Evolutionary conservation across 2,113 vertebrate species (phyloP).

Genomic region (Phalacrocorax brasilianus): DNA sequence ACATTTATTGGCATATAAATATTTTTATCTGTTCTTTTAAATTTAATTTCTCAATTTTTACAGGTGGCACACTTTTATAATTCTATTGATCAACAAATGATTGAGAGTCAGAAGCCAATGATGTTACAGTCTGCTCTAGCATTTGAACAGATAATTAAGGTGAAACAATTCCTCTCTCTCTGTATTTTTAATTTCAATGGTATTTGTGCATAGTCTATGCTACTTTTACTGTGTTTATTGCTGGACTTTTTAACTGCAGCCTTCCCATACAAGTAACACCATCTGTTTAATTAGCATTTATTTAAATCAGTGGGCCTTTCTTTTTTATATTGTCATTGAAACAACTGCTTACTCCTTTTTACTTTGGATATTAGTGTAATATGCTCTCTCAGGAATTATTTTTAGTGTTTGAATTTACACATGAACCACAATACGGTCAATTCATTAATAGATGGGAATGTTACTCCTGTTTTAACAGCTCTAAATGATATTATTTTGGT

Average conservation of each 20-base stretch:
- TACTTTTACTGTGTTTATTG: background rate
- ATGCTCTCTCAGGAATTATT: background rate
- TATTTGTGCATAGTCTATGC: background rate
- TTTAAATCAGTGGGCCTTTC: background rate
- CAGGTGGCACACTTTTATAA: constrained; percentile 99
- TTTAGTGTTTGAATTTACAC: background rate
- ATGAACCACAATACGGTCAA: background rate
- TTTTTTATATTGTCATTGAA: background rate
- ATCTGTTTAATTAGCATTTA: background rate
- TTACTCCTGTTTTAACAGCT: background rate
- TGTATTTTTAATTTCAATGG: background rate
- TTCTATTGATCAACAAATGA: constrained; percentile 98
- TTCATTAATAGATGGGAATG: background rate
- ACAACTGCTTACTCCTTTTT: background rate
- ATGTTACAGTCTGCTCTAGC: constrained; percentile 92
- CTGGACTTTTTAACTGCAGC: background rate
- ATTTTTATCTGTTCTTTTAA: background rate
- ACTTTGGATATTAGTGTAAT: background rate
- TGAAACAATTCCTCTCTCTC: constrained; percentile 27
- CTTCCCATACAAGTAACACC: background rate
- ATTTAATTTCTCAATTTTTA: constrained; percentile 19
- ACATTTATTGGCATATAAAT: background rate
- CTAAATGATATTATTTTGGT: background rate
- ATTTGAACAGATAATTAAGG: constrained; percentile 98
- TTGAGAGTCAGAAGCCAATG: constrained; percentile 97